Percentiles rank a stretch among this genome's conserved stretches.
Evolutionary conservation across 2,797 vertebrate genomes (phyloP).

Genomic region (Hydrolagus colliei): DNA sequence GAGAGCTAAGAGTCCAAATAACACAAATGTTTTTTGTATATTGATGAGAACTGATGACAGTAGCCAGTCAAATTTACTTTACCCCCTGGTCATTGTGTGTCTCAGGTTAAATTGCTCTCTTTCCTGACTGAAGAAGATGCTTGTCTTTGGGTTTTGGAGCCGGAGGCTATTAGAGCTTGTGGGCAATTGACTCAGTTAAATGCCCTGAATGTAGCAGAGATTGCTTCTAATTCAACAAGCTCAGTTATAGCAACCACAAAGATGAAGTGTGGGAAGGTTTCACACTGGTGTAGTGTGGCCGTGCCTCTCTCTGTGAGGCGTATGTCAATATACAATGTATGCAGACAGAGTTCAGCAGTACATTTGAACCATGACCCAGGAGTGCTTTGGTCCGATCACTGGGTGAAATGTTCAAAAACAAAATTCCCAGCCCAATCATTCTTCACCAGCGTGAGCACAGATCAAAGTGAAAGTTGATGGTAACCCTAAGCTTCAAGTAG

Average conservation of each 20-base stretch:
- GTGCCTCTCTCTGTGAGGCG: background rate
- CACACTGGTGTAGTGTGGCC: constrained; percentile 6
- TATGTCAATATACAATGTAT: background rate
- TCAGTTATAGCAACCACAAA: constrained; percentile 5
- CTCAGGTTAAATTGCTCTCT: constrained; percentile 24
- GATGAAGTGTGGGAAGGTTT: constrained; percentile 19
- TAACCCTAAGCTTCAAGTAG: constrained; percentile 21
- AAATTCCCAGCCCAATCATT: constrained; percentile 7
- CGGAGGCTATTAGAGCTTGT: constrained; percentile 30
- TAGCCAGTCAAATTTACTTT: constrained; percentile 15
- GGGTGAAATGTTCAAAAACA: background rate
- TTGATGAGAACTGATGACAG: background rate
- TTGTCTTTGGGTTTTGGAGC: constrained; percentile 22
- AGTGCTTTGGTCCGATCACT: constrained; percentile 13
- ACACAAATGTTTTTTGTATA: background rate
- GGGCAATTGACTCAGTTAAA: constrained; percentile 28
- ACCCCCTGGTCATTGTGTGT: constrained; percentile 26
- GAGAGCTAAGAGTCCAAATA: background rate
- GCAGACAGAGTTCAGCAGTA: background rate
- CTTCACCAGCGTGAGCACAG: background rate
- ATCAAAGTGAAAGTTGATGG: constrained; percentile 18
- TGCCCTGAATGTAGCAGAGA: constrained; percentile 28
- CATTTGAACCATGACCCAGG: background rate
- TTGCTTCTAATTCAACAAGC: constrained; percentile 30
- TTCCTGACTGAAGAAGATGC: constrained; percentile 21